Conservation (phyloP, 2,113 vertebrate genomes). For the Bujurquina vittata region DNA sequence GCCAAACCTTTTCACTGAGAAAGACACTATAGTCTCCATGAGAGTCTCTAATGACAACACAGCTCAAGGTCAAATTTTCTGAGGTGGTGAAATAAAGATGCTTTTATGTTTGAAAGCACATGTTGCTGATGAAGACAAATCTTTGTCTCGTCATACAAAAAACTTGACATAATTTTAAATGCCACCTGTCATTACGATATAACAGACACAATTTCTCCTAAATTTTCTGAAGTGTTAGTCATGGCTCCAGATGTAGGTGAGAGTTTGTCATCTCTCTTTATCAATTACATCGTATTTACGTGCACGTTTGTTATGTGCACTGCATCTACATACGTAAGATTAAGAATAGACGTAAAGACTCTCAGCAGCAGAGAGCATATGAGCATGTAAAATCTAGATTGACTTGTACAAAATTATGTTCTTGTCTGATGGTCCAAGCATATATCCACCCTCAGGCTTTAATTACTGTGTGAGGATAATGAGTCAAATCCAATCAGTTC, state of each 20-base stretch:
- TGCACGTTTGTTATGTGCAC: background rate
- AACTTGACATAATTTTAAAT: slow-evolving; percentile 17
- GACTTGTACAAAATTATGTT: slow-evolving; percentile 49
- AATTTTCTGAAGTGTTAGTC: slow-evolving; percentile 1
- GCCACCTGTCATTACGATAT: background rate
- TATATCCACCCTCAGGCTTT: slow-evolving; percentile 78
- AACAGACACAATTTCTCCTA: background rate
- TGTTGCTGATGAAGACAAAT: background rate
- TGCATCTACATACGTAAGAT: background rate
- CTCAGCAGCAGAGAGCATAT: background rate
- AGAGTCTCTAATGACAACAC: slow-evolving; percentile 24
- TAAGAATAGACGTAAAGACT: background rate
- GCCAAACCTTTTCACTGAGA: slow-evolving; percentile 31
- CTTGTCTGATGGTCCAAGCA: slow-evolving; percentile 65
- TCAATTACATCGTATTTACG: background rate
- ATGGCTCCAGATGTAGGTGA: background rate
- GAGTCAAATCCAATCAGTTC: slow-evolving; percentile 83
- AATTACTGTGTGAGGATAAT: slow-evolving; percentile 82
- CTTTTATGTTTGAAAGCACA: slow-evolving; percentile 41
- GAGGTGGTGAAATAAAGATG: slow-evolving; percentile 30
- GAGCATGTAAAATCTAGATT: slow-evolving; percentile 20
- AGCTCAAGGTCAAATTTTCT: slow-evolving; percentile 41
- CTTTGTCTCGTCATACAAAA: background rate
- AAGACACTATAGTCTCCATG: slow-evolving; percentile 14
- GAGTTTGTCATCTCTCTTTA: background rate